Evolutionary conservation across 92 coral and sea anemone genomes (phyloP), one percentile per base, ranked within the genome.

Genomic region (Zoanthus sociatus): DNA sequence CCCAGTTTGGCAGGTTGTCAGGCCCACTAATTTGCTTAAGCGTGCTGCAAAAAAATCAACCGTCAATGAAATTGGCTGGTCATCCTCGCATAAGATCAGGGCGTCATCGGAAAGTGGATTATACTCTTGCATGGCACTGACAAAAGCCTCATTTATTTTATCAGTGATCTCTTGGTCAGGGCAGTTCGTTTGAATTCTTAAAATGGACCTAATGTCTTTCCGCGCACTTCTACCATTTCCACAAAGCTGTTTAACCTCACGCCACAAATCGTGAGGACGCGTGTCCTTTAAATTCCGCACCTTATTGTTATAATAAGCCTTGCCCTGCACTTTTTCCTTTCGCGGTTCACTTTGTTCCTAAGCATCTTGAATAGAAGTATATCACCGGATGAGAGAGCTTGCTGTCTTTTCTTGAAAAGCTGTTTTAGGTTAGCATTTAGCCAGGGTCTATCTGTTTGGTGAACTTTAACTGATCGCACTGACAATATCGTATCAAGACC

Each of bases 201-300:
- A 86, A 86, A 26, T 86, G 31, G 89, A 75, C 83, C 75, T 33
- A 21, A 79, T 56, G 50, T 58, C 73, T 66, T 64, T 47, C 77
- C 78, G 26, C 26, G 26, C 26, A 26, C 26, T 26, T 26, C 26
- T 26, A 26, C 70, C 53, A 78, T 87, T 78, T 26, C 26, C 26
- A 26, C 26, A 26, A 26, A 26, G 26, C 26, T 26, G 26, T 26
- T 26, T 26, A 5, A 70, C 61, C 56, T 87, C 74, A 9, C 82
- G 90, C 79, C 76, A n/a, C 70, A 50, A 86, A 63, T 90, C 84
- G 79, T 78, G 83, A 20, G 90, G 93, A 55, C 84, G 84, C 66
- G 88, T 78, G 73, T 86, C 72, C 82, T 86, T 78, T 3, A 90
- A 58, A 16, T 90, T 26, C 26, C 26, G 26, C 26, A 26, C 26